Base-by-base conservation (phyloP, 1,140 invertebrate species). In the Metopolophium dirhodum region DNA sequence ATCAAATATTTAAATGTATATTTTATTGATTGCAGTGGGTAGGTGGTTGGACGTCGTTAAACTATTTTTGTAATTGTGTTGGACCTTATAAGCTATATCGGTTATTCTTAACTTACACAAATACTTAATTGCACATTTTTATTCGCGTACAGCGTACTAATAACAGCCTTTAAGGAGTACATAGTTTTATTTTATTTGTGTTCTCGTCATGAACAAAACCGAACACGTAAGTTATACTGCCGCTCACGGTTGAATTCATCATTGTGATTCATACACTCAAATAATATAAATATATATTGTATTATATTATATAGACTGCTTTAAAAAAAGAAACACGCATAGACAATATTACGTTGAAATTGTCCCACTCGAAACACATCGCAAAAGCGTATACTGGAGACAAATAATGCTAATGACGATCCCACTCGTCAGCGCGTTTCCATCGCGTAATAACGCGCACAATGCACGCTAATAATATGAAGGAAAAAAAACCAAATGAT, bases 361-460 rank as follows among this genome's bases (percentile, higher is more conserved):
- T 47, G 85, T 87, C 41, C 41, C 30, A 30, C 41, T 87, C 14
- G 30, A n/a, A 14, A 47, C 14, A 47, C 6, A n/a, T 26, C 30
- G 85, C 11, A 20, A 47, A 47, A 30, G 41, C 23, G 18, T 82
- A 9, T 45, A 85, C 35, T n/a, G 45, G 18, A 89, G n/a, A 89
- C 87, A 89, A 89, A 89, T 89, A 51, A 35, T 89, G 87, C 87
- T 89, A 89, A 89, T 89, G 87, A 89, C 47, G 86, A 49, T 30
- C 26, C 86, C 47, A 88, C 86, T 88, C 47, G n/a, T 51, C 18
- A 6, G 1, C 7, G 11, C 41, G 26, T 87, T 87, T 45, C 11
- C 18, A 87, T 35, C 30, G 20, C 47, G 7, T 54, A 18, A 22
- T 35, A 89, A 89, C 22, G 7, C 47, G 2, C 47, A 54, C 30